Base-by-base conservation (phyloP, 2,797 vertebrate genomes). In the Echeneis naucrates region DNA sequence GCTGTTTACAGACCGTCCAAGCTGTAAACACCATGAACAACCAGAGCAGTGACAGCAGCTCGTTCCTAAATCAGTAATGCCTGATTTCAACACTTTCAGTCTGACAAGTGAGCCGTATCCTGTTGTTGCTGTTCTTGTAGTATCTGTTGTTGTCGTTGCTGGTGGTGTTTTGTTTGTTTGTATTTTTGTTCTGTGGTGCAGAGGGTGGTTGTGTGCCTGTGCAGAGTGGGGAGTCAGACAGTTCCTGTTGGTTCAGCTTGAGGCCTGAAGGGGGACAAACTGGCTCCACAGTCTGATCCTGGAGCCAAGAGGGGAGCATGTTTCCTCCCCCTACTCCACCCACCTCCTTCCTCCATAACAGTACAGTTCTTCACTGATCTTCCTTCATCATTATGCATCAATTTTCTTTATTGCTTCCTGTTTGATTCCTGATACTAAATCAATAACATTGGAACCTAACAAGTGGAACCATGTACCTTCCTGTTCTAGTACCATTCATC, bases 231-330 rank as follows among this genome's bases (percentile, higher is more conserved):
- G n/a, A 23, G 21, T 4, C 45, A 23, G 5, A 66, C 48, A 8
- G 37, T 56, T 12, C 7, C 4, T 58, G 40, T 38, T 2, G 14
- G 50, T 26, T 4, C 6, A 5, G 17, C 55, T 11, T 68, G 73
- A 63, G 53, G 65, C 65, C 70, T 59, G 54, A 19, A 65, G 19
- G 30, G 70, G 42, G 35, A 59, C 17, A 23, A 58, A 23, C 54
- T 69, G 77, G 70, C 54, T 68, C 47, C 24, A 6, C 10, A 3
- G 16, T 59, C 45, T 38, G 52, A 55, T 45, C 27, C 17, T 33
- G 35, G 52, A 40, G 66, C 71, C 65, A 60, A 65, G 56, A 59
- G 56, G 66, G 35, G 59, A 55, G n/a, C 77, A 16, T 5, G 44
- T 45, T 10, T 9, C 44, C 0, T 21, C 10, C 11, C 45, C n/a